These are phyloP conservation scores for Batillaria attramentaria DNA, from an alignment of 1,140 invertebrate genomes.

Conservation along the genomic window DNA sequence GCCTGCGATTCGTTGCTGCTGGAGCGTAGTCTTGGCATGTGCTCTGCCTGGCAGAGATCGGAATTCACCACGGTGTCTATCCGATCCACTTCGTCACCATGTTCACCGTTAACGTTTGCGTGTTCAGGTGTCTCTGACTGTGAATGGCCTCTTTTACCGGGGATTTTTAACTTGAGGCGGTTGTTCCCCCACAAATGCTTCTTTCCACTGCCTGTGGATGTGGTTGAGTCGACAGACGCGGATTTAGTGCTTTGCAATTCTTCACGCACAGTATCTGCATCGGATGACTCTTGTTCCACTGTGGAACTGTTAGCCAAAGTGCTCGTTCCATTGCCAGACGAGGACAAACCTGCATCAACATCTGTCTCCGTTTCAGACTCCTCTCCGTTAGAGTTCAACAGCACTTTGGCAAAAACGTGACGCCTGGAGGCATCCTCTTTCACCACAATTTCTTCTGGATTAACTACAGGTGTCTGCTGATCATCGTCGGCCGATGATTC, in stretches of 20 bases:
- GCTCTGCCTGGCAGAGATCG: not conserved
- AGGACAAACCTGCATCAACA: not conserved
- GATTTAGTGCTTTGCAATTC: not conserved
- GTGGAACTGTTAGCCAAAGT: too few species aligned
- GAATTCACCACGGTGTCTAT: not conserved
- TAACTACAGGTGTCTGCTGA: too few species aligned
- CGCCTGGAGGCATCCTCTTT: not conserved
- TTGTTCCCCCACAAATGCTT: conserved; percentile 18
- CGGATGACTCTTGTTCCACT: not conserved
- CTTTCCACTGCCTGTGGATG: conserved; percentile 11
- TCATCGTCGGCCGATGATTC: too few species aligned
- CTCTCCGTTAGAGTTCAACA: conserved; percentile 12
- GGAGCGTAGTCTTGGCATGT: not conserved
- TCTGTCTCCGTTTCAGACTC: not conserved
- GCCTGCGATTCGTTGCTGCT: conserved; percentile 27
- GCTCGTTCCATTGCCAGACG: too few species aligned
- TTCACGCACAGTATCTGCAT: too few species aligned
- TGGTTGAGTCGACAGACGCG: conserved; percentile 19
- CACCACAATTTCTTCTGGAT: not conserved
- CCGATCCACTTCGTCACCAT: conserved; percentile 10
- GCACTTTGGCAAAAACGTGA: conserved; percentile 21
- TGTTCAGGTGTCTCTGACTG: not conserved
- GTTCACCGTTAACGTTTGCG: too few species aligned
- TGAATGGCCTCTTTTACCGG: too few species aligned
- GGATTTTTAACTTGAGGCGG: conserved; percentile 26